Evolutionary conservation across 2,113 vertebrate genomes (phyloP).

Genomic region (Junco hyemalis): DNA sequence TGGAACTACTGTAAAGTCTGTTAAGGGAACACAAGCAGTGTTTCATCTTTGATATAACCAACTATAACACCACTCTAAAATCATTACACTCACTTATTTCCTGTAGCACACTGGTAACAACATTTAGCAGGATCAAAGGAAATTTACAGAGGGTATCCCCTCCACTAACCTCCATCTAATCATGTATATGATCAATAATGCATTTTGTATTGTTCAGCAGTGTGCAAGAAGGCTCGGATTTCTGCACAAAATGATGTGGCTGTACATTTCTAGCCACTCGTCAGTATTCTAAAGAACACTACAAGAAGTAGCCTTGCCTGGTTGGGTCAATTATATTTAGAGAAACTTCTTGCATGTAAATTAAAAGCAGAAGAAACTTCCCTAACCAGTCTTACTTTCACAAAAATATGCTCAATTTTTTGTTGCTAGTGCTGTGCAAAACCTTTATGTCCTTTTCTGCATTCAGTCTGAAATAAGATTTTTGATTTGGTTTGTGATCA

Average conservation of each 20-base stretch:
- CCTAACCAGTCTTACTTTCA: background rate
- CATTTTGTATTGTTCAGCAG: slow-evolving; percentile 18
- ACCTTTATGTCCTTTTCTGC: background rate
- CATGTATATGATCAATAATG: slow-evolving; percentile 50
- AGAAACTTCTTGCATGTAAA: background rate
- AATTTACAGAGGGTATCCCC: slow-evolving; percentile 42
- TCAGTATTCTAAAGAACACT: background rate
- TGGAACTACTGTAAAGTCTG: slow-evolving; percentile 61
- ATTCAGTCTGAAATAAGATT: background rate
- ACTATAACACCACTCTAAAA: slow-evolving; percentile 30
- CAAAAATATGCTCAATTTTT: background rate
- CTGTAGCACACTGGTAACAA: slow-evolving; percentile 16
- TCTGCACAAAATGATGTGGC: slow-evolving; percentile 3
- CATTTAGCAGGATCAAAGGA: slow-evolving; percentile 47
- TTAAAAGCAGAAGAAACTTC: background rate
- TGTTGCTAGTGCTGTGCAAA: background rate
- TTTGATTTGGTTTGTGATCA: background rate
- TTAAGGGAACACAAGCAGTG: slow-evolving; percentile 38
- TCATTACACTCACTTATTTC: slow-evolving; percentile 55
- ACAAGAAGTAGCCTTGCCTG: background rate
- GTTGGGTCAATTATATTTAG: background rate
- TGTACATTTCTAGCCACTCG: background rate
- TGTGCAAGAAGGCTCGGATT: background rate
- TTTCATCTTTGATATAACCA: slow-evolving; percentile 56
- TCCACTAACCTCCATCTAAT: slow-evolving; percentile 35